Conservation (phyloP, 2,888 invertebrate genomes). For the Chirona hameri region DNA sequence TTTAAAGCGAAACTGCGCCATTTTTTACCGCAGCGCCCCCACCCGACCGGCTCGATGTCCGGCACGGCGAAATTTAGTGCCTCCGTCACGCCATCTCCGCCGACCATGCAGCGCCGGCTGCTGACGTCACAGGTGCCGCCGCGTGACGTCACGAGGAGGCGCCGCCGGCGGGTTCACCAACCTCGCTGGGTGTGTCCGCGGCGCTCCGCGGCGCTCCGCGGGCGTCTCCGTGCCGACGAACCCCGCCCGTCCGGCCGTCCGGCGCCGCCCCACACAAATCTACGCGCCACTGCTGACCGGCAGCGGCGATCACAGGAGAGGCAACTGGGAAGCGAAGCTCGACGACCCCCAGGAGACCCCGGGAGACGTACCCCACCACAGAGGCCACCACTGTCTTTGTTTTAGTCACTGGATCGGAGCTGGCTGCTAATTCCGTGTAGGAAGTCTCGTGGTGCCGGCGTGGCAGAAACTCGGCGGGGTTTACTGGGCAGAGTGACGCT, state of each 20-base stretch:
- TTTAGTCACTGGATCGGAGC: too few species aligned
- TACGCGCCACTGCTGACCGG: not conserved
- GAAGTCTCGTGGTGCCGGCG: too few species aligned
- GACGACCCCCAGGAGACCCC: too few species aligned
- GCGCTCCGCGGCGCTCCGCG: not conserved
- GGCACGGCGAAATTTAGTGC: not conserved
- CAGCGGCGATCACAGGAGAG: not conserved
- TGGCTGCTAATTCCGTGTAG: too few species aligned
- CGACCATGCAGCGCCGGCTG: not conserved
- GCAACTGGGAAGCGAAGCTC: too few species aligned
- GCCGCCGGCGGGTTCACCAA: slow-evolving; percentile 4
- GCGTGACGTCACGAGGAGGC: not conserved
- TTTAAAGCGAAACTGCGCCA: too few species aligned
- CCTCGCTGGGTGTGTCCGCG: not conserved
- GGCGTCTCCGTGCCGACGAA: not conserved
- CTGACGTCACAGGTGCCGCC: not conserved
- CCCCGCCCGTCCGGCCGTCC: not conserved
- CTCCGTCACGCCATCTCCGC: not conserved
- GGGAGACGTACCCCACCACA: too few species aligned
- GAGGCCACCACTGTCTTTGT: too few species aligned
- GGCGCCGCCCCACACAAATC: not conserved
- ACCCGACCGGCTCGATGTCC: not conserved
- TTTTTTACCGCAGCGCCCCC: too few species aligned
- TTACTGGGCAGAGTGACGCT: too few species aligned
- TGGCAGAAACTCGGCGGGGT: too few species aligned